Percentiles rank a stretch among this genome's conserved stretches.
Conservation (phyloP, 2,888 invertebrate species). For the Crossocerus cetratus region DNA sequence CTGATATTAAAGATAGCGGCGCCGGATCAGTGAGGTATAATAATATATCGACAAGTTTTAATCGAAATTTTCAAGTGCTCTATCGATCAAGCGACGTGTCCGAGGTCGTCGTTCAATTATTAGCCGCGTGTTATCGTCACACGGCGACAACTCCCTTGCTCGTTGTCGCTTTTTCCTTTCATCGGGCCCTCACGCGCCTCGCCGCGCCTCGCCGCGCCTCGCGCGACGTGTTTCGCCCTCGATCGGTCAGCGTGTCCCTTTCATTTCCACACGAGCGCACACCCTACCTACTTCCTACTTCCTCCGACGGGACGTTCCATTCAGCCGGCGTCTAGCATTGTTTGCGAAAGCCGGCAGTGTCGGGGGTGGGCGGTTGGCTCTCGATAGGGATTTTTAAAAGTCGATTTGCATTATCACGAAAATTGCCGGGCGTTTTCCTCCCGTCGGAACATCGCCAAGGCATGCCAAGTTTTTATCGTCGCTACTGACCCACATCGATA, state of each 20-base stretch:
- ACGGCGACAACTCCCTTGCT: background rate
- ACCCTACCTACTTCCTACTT: background rate
- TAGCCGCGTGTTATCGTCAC: constrained; percentile 17
- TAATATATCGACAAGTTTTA: constrained; percentile 29
- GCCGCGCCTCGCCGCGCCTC: no score
- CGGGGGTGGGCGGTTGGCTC: no score
- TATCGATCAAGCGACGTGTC: constrained; percentile 25
- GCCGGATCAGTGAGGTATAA: background rate
- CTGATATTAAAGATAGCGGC: constrained; percentile 14
- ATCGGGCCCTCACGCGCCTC: no score
- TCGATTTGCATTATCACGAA: no score
- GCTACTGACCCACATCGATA: constrained; percentile 29
- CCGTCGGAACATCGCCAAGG: constrained; percentile 11
- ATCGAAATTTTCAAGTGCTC: constrained; percentile 29
- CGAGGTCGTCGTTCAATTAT: constrained; percentile 1
- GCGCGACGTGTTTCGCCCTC: no score
- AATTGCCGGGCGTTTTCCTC: background rate
- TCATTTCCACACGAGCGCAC: background rate
- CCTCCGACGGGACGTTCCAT: background rate
- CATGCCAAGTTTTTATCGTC: constrained; percentile 22
- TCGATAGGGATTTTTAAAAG: no score
- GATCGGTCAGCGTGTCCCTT: no score
- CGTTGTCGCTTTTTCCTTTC: background rate
- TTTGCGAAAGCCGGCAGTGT: no score
- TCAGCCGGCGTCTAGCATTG: background rate